Percentiles rank a stretch among this genome's conserved stretches.
These are phyloP conservation scores for Corynorhinus townsendii DNA, from an alignment of 2,113 vertebrate genomes.

Conservation along the genomic window DNA sequence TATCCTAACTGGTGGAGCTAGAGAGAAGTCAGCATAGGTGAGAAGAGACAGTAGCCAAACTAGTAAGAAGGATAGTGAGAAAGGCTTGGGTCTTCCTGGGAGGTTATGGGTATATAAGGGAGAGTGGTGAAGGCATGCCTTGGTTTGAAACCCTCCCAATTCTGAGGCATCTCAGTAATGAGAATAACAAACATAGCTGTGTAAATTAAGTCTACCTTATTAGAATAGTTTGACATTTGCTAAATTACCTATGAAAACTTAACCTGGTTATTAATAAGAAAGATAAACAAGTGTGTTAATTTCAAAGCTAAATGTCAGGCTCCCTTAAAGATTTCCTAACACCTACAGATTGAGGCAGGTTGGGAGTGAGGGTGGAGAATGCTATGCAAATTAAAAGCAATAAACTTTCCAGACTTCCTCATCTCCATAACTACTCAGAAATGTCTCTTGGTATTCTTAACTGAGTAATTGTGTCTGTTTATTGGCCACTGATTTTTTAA, in stretches of 20 bases:
- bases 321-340: constrained; percentile 57
- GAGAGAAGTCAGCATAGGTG: neutral
- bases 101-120: neutral
- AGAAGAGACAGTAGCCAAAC: neutral
- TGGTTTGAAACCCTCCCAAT: neutral
- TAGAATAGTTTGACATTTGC: constrained; percentile 66
- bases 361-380: neutral
- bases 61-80: neutral
- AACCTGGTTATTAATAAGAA: constrained; percentile 62
- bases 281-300: constrained; percentile 53
- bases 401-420: constrained; percentile 54
- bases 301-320: constrained; percentile 64
- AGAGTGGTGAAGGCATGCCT: neutral
- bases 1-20: neutral
- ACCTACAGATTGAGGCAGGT: constrained; percentile 27
- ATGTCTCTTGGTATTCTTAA: constrained; percentile 17
- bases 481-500: neutral
- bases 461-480: neutral
- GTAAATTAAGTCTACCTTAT: constrained; percentile 51
- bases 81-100: neutral
- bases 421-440: constrained; percentile 10
- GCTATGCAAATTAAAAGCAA: constrained; percentile 63
- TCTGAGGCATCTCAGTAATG: neutral
- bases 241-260: constrained; percentile 65
- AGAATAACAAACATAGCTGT: constrained; percentile 25